These are phyloP conservation scores for Ashinkailepas kermadecensis DNA, from an alignment of 2,888 invertebrate genomes.

Conservation along the genomic window DNA sequence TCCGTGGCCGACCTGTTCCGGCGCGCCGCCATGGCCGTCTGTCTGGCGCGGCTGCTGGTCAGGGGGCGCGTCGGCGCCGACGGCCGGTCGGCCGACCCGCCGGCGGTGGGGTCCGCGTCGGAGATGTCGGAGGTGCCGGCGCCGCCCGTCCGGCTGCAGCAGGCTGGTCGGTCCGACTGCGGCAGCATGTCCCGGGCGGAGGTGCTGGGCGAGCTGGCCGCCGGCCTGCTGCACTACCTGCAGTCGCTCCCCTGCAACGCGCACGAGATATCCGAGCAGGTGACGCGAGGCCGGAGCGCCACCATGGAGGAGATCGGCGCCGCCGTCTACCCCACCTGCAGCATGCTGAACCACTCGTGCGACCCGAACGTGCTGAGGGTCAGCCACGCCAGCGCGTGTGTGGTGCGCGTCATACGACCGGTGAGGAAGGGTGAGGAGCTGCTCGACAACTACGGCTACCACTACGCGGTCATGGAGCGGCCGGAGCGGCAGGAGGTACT, in stretches of 20 bases:
- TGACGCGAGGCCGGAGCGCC: slow-evolving; percentile 31
- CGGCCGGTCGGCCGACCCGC: background rate
- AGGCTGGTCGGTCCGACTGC: slow-evolving; percentile 28
- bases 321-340: slow-evolving; percentile 46
- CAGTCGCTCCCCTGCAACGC: slow-evolving; percentile 47
- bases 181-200: slow-evolving; percentile 26
- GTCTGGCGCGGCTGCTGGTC: background rate
- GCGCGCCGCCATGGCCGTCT: slow-evolving; percentile 42
- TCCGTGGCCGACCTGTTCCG: slow-evolving; percentile 40
- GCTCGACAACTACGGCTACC: slow-evolving; percentile 47
- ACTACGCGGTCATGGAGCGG: slow-evolving; percentile 41
- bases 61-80: background rate
- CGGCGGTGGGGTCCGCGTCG: background rate
- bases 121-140: no score
- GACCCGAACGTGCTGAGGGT: slow-evolving; percentile 46
- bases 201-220: slow-evolving; percentile 38
- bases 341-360: slow-evolving; percentile 47
- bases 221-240: slow-evolving; percentile 42
- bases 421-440: slow-evolving; percentile 41
- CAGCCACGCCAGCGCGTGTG: slow-evolving; percentile 37
- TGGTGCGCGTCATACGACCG: slow-evolving; percentile 35
- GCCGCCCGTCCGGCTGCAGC: slow-evolving; percentile 30
- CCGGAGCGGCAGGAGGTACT: slow-evolving; percentile 40
- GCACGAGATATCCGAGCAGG: slow-evolving; percentile 45
- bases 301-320: slow-evolving; percentile 42